Percentiles rank a stretch among this genome's conserved stretches.
These are phyloP conservation scores for Sussaba pulchella DNA, from an alignment of 2,888 invertebrate genomes.

Conservation along the genomic window DNA sequence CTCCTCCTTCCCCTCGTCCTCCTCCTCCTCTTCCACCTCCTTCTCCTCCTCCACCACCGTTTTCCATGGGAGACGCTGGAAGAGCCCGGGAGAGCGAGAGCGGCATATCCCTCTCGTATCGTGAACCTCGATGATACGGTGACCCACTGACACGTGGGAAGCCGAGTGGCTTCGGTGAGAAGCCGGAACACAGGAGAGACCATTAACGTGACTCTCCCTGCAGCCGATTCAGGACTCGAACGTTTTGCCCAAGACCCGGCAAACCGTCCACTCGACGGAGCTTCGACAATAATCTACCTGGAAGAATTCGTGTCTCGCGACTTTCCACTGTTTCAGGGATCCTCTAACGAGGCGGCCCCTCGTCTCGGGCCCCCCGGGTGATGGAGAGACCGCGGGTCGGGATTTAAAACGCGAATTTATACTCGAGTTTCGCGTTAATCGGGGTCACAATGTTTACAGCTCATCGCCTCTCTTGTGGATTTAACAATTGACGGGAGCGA, in stretches of 20 bases:
- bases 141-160: constrained; percentile 71
- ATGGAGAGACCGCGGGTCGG: not conserved
- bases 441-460: constrained; percentile 29
- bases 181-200: constrained; percentile 47
- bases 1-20: too few species aligned
- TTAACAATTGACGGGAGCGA: not conserved
- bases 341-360: constrained; percentile 52
- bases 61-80: constrained; percentile 60
- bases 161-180: constrained; percentile 48
- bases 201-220: constrained; percentile 68
- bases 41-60: too few species aligned
- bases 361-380: constrained; percentile 1
- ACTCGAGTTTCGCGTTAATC: constrained; percentile 17
- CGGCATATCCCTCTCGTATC: constrained; percentile 63
- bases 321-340: constrained; percentile 46
- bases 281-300: constrained; percentile 61
- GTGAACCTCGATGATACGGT: constrained; percentile 71
- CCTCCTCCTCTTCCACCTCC: too few species aligned
- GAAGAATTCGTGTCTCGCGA: constrained; percentile 42
- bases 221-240: constrained; percentile 59
- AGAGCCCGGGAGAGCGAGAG: constrained; percentile 66
- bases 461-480: constrained; percentile 1
- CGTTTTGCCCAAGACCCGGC: constrained; percentile 33
- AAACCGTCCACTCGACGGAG: constrained; percentile 40
- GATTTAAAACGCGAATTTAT: constrained; percentile 8